phyloP scores from a whole-genome alignment of 2,797 vertebrate species.

The Bovichtus diacanthus region DNA sequence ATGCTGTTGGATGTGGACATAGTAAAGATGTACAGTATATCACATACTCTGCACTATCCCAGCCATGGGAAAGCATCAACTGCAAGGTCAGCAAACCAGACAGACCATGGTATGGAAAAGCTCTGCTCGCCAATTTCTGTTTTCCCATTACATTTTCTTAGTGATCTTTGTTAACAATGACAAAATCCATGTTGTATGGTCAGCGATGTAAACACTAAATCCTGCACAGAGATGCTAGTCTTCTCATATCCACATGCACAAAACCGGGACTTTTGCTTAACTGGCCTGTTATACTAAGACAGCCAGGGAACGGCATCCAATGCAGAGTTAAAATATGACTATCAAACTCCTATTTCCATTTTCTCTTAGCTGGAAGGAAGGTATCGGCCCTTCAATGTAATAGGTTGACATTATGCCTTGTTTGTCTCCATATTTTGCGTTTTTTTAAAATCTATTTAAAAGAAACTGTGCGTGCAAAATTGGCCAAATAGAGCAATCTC shows the following conservation, averaged over 20 bases:
- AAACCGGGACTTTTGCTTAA: not conserved
- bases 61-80: not conserved
- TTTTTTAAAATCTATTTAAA: not conserved
- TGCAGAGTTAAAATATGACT: conserved; percentile 15
- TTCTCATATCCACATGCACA: not conserved
- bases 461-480: not conserved
- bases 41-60: not conserved
- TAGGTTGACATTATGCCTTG: conserved; percentile 7
- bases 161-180: not conserved
- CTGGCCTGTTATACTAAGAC: not conserved
- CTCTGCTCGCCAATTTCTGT: not conserved
- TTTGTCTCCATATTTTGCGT: conserved; percentile 14
- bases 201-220: not conserved
- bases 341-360: not conserved
- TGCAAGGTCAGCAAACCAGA: not conserved
- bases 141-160: not conserved
- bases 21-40: not conserved
- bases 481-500: conserved; percentile 1
- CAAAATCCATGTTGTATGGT: not conserved
- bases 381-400: not conserved
- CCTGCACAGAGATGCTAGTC: not conserved
- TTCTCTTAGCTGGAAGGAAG: not conserved
- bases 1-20: not conserved
- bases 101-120: not conserved
- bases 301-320: not conserved